Percentiles rank a stretch among this genome's conserved stretches.
Conservation (phyloP, 2,113 vertebrate species). For the Catharus minimus region DNA sequence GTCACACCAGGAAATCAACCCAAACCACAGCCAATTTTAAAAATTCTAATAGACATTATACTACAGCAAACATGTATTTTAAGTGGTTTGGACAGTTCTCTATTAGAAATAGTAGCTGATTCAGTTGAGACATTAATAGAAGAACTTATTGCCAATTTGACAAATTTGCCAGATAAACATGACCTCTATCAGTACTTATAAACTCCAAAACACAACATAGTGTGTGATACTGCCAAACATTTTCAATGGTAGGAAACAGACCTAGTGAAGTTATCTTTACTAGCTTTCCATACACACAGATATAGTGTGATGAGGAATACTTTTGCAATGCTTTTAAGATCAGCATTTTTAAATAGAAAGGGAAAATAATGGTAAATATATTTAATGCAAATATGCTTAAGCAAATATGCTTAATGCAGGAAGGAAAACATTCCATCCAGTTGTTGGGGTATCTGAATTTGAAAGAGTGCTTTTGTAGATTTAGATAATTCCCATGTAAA, state of each 20-base stretch:
- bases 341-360: not conserved
- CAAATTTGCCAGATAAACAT: not conserved
- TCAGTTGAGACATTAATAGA: not conserved
- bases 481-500: not conserved
- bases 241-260: not conserved
- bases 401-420: not conserved
- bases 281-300: not conserved
- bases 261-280: not conserved
- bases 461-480: not conserved
- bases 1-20: not conserved
- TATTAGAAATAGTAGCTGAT: not conserved
- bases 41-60: not conserved
- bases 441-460: not conserved
- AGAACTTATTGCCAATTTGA: not conserved
- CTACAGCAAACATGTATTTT: not conserved
- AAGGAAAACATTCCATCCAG: not conserved
- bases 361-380: not conserved
- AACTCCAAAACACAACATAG: not conserved
- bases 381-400: not conserved
- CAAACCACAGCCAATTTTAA: not conserved
- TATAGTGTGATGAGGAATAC: not conserved
- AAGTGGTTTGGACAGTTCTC: not conserved
- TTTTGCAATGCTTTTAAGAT: not conserved
- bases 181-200: not conserved
- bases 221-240: not conserved